phyloP scores from a whole-genome alignment of 2,797 vertebrate genomes.

The Arnoldichthys spilopterus region DNA sequence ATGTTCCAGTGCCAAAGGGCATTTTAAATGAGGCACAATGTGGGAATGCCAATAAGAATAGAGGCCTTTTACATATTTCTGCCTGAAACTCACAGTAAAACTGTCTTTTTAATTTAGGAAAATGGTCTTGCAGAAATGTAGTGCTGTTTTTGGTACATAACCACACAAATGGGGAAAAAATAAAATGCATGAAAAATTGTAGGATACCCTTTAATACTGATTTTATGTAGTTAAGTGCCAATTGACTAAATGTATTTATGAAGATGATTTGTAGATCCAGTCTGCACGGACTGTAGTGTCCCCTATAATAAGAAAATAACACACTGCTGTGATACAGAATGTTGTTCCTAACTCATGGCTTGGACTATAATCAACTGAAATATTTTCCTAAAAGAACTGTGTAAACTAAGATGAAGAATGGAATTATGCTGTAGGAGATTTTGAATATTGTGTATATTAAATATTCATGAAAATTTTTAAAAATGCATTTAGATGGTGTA shows the following conservation, averaged over 20 bases:
- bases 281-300: not conserved
- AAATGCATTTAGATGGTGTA: not conserved
- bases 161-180: too few relatives aligned
- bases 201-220: not conserved
- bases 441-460: not conserved
- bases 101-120: too few relatives aligned
- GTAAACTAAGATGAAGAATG: not conserved
- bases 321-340: not conserved
- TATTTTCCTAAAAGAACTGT: not conserved
- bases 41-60: too few relatives aligned
- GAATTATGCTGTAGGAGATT: not conserved
- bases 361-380: not conserved
- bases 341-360: not conserved
- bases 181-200: too few relatives aligned
- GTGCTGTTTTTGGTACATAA: too few relatives aligned
- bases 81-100: too few relatives aligned
- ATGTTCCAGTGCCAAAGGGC: too few relatives aligned
- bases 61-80: too few relatives aligned
- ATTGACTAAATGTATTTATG: not conserved
- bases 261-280: not conserved
- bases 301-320: not conserved
- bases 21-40: too few relatives aligned
- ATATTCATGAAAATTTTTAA: not conserved
- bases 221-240: not conserved
- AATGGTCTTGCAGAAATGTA: too few relatives aligned